These are phyloP conservation scores for Xanthia togata DNA, from an alignment of 2,888 invertebrate species.

Conservation along the genomic window DNA sequence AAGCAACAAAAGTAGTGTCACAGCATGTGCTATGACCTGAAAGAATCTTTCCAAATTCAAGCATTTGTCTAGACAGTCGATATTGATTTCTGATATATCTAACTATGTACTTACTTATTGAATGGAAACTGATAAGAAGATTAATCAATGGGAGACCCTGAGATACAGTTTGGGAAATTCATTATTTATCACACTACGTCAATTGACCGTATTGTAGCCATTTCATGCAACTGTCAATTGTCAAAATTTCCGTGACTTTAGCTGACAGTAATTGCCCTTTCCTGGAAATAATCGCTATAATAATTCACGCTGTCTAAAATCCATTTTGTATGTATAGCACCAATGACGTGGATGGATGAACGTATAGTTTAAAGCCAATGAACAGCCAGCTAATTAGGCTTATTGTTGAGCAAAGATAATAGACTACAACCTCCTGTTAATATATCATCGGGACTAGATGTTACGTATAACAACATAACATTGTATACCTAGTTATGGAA, in stretches of 20 bases:
- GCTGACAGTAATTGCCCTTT: background rate
- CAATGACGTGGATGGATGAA: slow-evolving; percentile 32
- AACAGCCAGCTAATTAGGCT: slow-evolving; percentile 51
- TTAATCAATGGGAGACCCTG: background rate
- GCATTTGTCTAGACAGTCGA: background rate
- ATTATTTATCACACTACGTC: background rate
- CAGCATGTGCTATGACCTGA: background rate
- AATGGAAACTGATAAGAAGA: background rate
- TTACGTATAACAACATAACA: background rate
- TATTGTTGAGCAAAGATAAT: slow-evolving; percentile 59
- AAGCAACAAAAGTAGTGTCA: background rate
- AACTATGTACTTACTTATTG: background rate
- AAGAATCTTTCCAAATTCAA: background rate
- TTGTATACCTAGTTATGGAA: background rate
- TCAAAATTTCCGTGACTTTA: background rate
- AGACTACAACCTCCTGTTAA: background rate
- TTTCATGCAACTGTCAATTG: background rate
- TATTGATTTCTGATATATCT: no score
- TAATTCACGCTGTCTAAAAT: background rate
- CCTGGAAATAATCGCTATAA: background rate
- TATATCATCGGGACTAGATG: background rate
- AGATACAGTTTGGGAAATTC: background rate
- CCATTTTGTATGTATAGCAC: background rate
- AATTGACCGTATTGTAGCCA: background rate
- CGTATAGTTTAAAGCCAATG: slow-evolving; percentile 53